Conservation (phyloP, 2,797 vertebrate species). For the Lacerta bilineata region DNA sequence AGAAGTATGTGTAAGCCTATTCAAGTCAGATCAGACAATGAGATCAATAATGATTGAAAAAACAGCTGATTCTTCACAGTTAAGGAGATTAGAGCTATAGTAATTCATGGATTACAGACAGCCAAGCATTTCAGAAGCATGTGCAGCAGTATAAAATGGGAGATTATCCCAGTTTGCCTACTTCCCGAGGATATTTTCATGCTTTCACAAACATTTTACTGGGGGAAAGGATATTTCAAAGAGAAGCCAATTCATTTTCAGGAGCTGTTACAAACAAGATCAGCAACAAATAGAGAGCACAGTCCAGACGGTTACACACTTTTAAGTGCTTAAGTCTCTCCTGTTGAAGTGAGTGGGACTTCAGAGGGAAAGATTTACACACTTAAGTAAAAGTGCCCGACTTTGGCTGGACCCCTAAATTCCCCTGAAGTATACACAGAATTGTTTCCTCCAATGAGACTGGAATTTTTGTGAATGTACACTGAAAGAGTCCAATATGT, state of each 20-base stretch:
- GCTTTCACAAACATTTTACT: not conserved
- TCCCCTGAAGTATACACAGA: not conserved
- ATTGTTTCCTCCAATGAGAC: not conserved
- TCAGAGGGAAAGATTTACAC: too few relatives aligned
- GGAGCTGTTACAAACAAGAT: not conserved
- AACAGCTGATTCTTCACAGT: slow-evolving; percentile 51
- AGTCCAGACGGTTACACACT: not conserved
- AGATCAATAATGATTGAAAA: slow-evolving; percentile 57
- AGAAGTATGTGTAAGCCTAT: slow-evolving; percentile 23
- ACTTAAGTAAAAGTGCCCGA: not conserved
- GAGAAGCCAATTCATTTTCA: not conserved
- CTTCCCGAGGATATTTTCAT: slow-evolving; percentile 7
- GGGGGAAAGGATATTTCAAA: not conserved
- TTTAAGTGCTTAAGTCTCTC: not conserved
- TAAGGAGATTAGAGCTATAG: slow-evolving; percentile 39
- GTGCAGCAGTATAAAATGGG: slow-evolving; percentile 16
- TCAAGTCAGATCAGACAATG: slow-evolving; percentile 45
- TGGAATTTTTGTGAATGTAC: not conserved
- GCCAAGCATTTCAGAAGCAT: slow-evolving; percentile 8
- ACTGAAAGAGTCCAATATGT: not conserved
- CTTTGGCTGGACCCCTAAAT: not conserved
- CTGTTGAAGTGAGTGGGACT: not conserved
- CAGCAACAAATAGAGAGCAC: not conserved
- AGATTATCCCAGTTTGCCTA: slow-evolving; percentile 4
- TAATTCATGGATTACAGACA: slow-evolving; percentile 62